Base-by-base conservation (phyloP, 2,797 vertebrate genomes). In the Prunella strophiata region DNA sequence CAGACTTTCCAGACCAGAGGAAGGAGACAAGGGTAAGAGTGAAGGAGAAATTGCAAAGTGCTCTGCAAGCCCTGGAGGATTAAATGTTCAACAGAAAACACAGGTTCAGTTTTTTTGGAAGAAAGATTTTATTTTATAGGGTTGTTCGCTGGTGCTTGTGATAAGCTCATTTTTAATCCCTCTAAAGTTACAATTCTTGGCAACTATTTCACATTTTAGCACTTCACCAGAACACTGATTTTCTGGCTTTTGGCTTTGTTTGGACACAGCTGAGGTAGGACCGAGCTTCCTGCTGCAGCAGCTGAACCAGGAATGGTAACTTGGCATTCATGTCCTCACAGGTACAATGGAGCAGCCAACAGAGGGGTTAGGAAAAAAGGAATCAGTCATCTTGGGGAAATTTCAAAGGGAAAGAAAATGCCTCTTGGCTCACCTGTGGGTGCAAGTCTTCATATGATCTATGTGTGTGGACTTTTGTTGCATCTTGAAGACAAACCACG, bases 201-300 rank as follows among this genome's bases (percentile, higher is more conserved):
- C 45, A 85, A 40, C n/a, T 40, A 22, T 92, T 89, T 91, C 11
- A 38, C 42, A 58, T 73, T 76, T 91, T 61, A 74, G 7, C 27
- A 51, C 36, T 72, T 91, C 38, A 77, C 81, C 62, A 87, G 75
- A 73, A 77, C 15, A 63, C 10, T 47, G 48, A 52, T 82, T 85
- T 89, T 93, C 67, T 79, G 88, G 52, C 63, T 91, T 77, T 91
- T 77, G 45, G 47, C 40, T 74, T 80, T 83, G 65, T 80, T 43
- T 40, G 43, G 57, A 58, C 1, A 5, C 34, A 85, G 45, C 43
- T 85, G 42, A 63, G n/a, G 42, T 38, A 79, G 71, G 26, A 67
- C 13, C 0, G 10, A 77, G 18, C 25, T 57, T n/a, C 40, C 40
- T 23, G 22, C 21, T 3, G 3, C 66, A 81, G 59, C 58, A 68